Evolutionary conservation across 2,888 invertebrate genomes (phyloP).

Genomic region (Nomada ruficornis): DNA sequence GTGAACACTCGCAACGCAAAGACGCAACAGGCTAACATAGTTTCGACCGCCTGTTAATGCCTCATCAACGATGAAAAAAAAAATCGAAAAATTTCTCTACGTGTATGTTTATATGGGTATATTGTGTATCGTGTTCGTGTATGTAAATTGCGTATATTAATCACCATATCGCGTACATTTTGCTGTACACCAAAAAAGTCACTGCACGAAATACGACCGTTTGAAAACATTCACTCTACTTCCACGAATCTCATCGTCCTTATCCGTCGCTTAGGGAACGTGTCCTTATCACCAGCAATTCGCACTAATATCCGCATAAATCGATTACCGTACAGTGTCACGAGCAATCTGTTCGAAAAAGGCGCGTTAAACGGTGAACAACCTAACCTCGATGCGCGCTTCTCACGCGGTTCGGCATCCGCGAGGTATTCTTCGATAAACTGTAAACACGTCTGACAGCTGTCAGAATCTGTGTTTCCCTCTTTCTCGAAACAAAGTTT

Average conservation of each 20-base stretch:
- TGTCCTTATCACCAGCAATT: slow-evolving; percentile 58
- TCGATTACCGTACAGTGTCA: slow-evolving; percentile 32
- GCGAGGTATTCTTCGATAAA: background rate
- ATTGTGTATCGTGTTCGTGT: background rate
- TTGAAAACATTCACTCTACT: slow-evolving; percentile 71
- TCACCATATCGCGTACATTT: slow-evolving; percentile 71
- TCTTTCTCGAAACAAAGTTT: no score
- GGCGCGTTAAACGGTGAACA: slow-evolving; percentile 54
- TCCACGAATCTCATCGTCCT: slow-evolving; percentile 55
- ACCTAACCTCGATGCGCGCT: slow-evolving; percentile 63
- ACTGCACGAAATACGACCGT: slow-evolving; percentile 70
- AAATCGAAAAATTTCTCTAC: background rate
- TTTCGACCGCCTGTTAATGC: slow-evolving; percentile 10
- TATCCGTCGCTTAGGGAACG: slow-evolving; percentile 66
- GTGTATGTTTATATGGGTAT: background rate
- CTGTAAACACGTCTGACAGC: slow-evolving; percentile 19
- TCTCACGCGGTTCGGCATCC: slow-evolving; percentile 42
- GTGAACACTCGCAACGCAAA: slow-evolving; percentile 40
- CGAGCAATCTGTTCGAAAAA: slow-evolving; percentile 57
- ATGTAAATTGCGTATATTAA: slow-evolving; percentile 41
- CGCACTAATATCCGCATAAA: slow-evolving; percentile 46
- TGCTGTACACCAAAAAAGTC: slow-evolving; percentile 69
- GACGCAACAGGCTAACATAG: slow-evolving; percentile 49
- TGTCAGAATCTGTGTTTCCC: background rate
- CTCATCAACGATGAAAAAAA: background rate